Evolutionary conservation across 1,140 invertebrate genomes (phyloP), one percentile per base, ranked within the genome.

Genomic region (Trichonephila inaurata): DNA sequence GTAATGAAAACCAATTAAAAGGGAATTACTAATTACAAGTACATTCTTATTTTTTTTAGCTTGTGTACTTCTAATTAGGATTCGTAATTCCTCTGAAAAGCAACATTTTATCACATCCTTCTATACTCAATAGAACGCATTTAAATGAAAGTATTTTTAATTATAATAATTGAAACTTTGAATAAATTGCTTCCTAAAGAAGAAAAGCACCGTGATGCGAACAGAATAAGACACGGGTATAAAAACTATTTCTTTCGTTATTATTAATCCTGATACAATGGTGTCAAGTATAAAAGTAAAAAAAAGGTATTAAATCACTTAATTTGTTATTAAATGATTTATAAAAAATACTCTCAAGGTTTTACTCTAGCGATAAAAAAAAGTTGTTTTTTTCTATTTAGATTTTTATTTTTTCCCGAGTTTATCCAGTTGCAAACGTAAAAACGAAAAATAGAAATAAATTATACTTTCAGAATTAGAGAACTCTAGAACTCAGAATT

Each of bases 71-170:
- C 16, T 64, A 64, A 64, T 64, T 64, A 64, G 21, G 62, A 64
- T 64, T 64, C 62, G 62, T 64, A 64, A 64, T 64, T 64, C 16
- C 51, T 64, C 62, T 19, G 62, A 64, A 64, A 21, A 64, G 21
- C 21, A 64, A 64, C 62, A 64, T 64, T 64, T 64, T 64, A 64
- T 64, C 62, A 64, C 62, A 64, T 64, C 21, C 18, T 19, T 18
- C 62, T 64, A 19, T 19, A 19, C 62, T 18, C 21, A 18, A 21
- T 16, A 5, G 21, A 64, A 64, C 18, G 62, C 16, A 64, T 64
- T 64, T 64, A 64, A 64, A 64, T 64, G 62, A 64, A 64, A 64
- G 62, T 21, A 64, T 64, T 64, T n/a, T 64, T 64, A 64, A 64
- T 64, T 64, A 19, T 64, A 18, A 64, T 12, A 21, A 64, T 64